Percentiles rank a stretch among this genome's conserved stretches.
These are phyloP conservation scores for Echinops telfairi DNA, from an alignment of 2,113 vertebrate species.

Conservation along the genomic window DNA sequence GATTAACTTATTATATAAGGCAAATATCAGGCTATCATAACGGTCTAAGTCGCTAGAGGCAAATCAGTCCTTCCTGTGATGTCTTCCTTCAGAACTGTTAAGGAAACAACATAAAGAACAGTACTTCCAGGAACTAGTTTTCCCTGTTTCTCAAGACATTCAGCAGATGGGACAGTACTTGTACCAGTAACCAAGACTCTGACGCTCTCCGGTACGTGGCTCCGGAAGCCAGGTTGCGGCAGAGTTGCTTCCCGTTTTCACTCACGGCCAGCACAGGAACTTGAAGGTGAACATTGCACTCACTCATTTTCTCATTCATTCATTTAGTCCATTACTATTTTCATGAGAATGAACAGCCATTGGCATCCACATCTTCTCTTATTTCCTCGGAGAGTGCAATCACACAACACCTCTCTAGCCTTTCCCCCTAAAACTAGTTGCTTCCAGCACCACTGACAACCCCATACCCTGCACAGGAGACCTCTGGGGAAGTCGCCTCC, in stretches of 20 bases:
- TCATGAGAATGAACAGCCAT: background rate
- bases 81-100: constrained; percentile 20
- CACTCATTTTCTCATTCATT: background rate
- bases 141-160: background rate
- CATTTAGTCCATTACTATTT: background rate
- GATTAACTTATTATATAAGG: background rate
- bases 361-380: background rate
- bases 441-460: background rate
- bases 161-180: background rate
- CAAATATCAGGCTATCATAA: background rate
- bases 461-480: background rate
- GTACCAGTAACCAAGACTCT: background rate
- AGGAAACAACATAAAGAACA: background rate
- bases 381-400: background rate
- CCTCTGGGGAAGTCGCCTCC: background rate
- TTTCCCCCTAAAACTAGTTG: background rate
- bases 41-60: background rate
- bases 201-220: background rate
- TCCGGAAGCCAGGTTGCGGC: background rate
- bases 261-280: background rate
- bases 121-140: background rate
- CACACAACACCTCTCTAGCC: background rate
- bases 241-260: background rate
- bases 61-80: background rate
- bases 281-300: background rate